Evolutionary conservation across 2,888 invertebrate genomes (phyloP), one percentile per base, ranked within the genome.

Genomic region (Notocelia uddmanniana): DNA sequence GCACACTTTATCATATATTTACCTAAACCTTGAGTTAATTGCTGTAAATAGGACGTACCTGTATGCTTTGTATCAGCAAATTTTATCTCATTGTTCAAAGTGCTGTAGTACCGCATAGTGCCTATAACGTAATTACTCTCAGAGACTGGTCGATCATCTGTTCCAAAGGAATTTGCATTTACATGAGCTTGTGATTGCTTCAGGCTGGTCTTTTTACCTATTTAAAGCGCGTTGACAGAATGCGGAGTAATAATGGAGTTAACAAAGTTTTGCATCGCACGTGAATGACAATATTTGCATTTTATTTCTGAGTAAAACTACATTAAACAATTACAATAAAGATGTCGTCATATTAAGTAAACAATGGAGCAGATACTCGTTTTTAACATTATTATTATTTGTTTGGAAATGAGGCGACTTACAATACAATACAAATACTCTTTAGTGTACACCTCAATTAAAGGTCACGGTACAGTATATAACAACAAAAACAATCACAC

Each of bases 151-250:
- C 72, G 73, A 76, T 79, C 77, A 75, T 75, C 64, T 68, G 62
- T 68, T 68, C 64, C 76, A 71, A 76, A 50, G 74, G 68, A 79
- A 90, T 90, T 89, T 86, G 85, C 89, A 89, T 88, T 81, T 83
- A 87, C 87, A 89, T 83, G 85, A 88, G 82, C 75, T 73, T 78
- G 76, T 86, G 83, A 88, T 87, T 83, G 81, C 75, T 79, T 77
- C 75, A 79, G 67, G 77, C 60, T n/a, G 23, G 74, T 74, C 63
- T 60, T 73, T 69, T 67, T 67, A 68, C 54, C 74, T 73, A 62
- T 70, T 74, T 62, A 74, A 68, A 74, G 66, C 68, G 76, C 37
- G 69, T 69, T 69, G 52, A 31, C 45, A 34, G 34, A 34, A 63
- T 48, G n/a, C 64, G 41, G 19, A 26, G 23, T 18, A 34, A 6